These are phyloP conservation scores for Archivesica marissinica DNA, from an alignment of 1,140 invertebrate species.

Conservation along the genomic window DNA sequence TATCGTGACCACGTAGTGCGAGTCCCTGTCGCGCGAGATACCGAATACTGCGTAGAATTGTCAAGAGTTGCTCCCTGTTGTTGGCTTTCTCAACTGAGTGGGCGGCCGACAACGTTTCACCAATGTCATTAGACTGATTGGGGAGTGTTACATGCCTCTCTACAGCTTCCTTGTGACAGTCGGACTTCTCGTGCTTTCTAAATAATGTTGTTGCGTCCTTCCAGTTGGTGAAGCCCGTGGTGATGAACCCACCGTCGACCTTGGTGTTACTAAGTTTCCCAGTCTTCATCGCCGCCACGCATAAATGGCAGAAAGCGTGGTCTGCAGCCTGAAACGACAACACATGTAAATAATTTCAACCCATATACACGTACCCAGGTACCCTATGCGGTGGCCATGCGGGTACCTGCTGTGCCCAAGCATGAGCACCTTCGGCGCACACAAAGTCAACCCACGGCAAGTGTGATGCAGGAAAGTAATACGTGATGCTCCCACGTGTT, in stretches of 20 bases:
- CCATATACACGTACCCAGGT: no score
- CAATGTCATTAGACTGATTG: slow-evolving; percentile 5
- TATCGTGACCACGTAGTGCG: slow-evolving; percentile 10
- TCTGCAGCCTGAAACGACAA: no score
- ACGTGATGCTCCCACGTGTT: no score
- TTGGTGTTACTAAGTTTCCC: slow-evolving; percentile 7
- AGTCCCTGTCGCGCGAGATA: slow-evolving; percentile 17
- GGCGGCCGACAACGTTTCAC: slow-evolving; percentile 17
- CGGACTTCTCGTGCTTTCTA: slow-evolving; percentile 4
- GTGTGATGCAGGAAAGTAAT: no score
- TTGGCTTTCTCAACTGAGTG: not conserved
- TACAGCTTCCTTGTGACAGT: slow-evolving; percentile 27
- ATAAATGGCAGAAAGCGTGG: slow-evolving; percentile 19
- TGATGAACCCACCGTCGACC: not conserved
- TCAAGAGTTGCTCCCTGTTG: slow-evolving; percentile 2
- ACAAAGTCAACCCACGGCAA: no score
- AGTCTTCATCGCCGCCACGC: not conserved
- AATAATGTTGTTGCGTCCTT: slow-evolving; percentile 6
- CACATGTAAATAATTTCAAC: no score
- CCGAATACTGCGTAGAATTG: not conserved
- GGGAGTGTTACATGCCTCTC: slow-evolving; percentile 2
- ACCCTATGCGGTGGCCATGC: no score
- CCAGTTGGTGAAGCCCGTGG: slow-evolving; percentile 28
- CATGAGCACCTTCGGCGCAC: no score
- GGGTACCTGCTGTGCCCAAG: no score